Conservation (phyloP, 2,113 vertebrate species). For the Neogobius melanostomus region DNA sequence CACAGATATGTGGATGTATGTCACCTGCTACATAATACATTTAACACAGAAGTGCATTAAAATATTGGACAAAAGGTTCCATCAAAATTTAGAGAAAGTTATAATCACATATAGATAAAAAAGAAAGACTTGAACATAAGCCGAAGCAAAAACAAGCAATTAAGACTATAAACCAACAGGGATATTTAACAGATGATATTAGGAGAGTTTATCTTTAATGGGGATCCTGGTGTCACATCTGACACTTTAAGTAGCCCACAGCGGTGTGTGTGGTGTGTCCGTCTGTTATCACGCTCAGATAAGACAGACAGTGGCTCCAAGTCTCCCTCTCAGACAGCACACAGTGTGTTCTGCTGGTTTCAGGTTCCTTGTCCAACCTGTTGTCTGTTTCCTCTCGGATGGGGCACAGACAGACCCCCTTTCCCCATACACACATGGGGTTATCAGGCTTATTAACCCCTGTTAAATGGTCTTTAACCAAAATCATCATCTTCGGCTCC, state of each 20-base stretch:
- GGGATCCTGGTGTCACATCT: constrained; percentile 34
- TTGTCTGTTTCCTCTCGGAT: constrained; percentile 56
- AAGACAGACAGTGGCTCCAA: constrained; percentile 74
- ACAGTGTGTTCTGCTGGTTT: constrained; percentile 72
- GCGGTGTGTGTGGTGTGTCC: constrained; percentile 68
- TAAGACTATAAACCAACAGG: background rate
- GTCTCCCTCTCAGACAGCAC: constrained; percentile 73
- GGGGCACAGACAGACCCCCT: constrained; percentile 24
- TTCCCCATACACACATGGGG: background rate
- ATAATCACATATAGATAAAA: background rate
- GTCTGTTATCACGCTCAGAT: constrained; percentile 80
- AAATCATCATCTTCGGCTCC: constrained; percentile 10
- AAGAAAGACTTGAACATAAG: background rate
- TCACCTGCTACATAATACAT: background rate
- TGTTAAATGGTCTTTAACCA: background rate
- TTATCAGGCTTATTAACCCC: constrained; percentile 1
- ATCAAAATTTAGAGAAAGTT: background rate
- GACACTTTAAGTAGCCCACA: constrained; percentile 53
- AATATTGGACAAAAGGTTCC: background rate
- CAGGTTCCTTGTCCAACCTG: constrained; percentile 71
- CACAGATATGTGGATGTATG: constrained; percentile 16
- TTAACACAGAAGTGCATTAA: background rate
- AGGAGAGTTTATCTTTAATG: background rate
- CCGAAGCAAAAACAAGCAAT: background rate
- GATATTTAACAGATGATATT: background rate